Conservation (phyloP, 2,113 vertebrate species). For the Camelus bactrianus region DNA sequence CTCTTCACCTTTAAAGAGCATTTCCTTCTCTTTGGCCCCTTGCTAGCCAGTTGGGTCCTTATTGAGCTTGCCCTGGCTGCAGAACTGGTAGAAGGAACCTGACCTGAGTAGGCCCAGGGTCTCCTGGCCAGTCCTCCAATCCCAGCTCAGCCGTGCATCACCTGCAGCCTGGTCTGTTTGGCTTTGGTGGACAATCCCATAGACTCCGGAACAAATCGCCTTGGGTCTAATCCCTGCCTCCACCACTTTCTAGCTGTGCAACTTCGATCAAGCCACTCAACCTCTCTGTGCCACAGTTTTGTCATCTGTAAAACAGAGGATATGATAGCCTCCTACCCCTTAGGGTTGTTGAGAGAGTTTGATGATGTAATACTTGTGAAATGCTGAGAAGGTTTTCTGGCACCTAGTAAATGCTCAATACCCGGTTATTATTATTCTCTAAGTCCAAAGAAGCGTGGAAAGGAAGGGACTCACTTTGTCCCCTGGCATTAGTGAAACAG, state of each 20-base stretch:
- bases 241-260: too few relatives aligned
- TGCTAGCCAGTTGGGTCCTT: accelerated
- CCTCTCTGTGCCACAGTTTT: background rate
- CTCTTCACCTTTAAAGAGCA: background rate
- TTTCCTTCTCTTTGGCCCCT: background rate
- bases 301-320: background rate
- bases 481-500: background rate
- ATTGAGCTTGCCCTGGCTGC: background rate
- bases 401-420: background rate
- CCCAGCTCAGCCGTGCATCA: background rate
- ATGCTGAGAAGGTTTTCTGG: background rate
- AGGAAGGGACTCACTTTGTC: background rate
- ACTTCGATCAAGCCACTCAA: background rate
- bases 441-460: background rate
- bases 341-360: background rate
- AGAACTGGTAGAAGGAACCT: background rate
- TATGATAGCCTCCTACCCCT: accelerated
- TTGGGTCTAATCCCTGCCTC: background rate
- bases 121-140: background rate
- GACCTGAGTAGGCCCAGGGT: background rate
- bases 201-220: background rate
- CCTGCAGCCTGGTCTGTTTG: background rate
- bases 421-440: background rate
- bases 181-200: background rate
- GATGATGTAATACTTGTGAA: background rate